Conservation (phyloP, 2,797 vertebrate species). For the Chelmon rostratus region DNA sequence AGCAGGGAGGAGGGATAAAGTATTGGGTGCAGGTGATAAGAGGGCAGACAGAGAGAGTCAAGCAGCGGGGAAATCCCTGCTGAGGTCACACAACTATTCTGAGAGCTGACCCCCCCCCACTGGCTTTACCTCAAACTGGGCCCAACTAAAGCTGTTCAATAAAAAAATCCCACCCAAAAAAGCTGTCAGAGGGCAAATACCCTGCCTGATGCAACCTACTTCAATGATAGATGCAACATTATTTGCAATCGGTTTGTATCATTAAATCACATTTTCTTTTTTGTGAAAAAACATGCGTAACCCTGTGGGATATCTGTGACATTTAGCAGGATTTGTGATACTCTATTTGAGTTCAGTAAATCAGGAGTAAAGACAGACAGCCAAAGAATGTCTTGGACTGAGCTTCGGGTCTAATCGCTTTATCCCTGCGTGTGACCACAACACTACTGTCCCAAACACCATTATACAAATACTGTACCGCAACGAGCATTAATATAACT, state of each 20-base stretch:
- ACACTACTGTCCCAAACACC: constrained; percentile 42
- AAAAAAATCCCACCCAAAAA: constrained; percentile 15
- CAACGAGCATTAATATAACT: constrained; percentile 12
- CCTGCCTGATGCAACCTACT: constrained; percentile 5
- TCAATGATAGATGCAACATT: not conserved
- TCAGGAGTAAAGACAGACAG: constrained; percentile 17
- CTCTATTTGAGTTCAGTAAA: constrained; percentile 43
- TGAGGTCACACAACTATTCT: constrained; percentile 50
- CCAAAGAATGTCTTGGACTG: constrained; percentile 53
- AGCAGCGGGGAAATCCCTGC: constrained; percentile 66
- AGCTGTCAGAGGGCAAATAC: constrained; percentile 6
- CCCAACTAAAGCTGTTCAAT: constrained; percentile 20
- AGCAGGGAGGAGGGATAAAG: constrained; percentile 40
- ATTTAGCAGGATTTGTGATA: constrained; percentile 45
- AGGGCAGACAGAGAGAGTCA: constrained; percentile 36
- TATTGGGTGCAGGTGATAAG: constrained; percentile 49
- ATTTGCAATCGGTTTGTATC: constrained; percentile 5
- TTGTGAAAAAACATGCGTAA: constrained; percentile 11
- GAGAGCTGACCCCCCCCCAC: not conserved
- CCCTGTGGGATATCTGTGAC: constrained; percentile 41
- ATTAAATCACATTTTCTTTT: not conserved
- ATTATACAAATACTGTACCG: constrained; percentile 38
- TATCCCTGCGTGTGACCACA: constrained; percentile 52
- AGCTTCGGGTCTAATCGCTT: constrained; percentile 55
- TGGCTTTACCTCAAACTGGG: not conserved